These are phyloP conservation scores for Rhinella marina DNA, from an alignment of 2,797 vertebrate genomes.

Conservation along the genomic window DNA sequence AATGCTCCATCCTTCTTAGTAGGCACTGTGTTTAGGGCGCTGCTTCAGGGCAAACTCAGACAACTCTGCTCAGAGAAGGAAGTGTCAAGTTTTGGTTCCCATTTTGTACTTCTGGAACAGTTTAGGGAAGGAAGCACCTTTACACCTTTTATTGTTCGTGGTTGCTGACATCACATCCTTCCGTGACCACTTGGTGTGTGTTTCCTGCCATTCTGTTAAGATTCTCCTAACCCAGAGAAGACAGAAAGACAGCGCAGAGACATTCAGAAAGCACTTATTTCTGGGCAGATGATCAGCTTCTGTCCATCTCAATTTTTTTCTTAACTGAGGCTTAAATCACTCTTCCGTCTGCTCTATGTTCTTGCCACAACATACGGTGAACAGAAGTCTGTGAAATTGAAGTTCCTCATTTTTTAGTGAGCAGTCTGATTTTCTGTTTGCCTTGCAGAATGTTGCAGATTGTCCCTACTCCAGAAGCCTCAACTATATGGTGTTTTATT, in stretches of 20 bases:
- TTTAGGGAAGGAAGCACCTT: conserved; percentile 94
- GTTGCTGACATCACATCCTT: conserved; percentile 92
- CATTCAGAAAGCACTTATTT: conserved; percentile 53
- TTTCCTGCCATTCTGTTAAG: conserved; percentile 91
- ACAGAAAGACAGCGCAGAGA: conserved; percentile 56
- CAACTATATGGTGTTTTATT: conserved; percentile 1
- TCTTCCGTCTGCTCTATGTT: conserved; percentile 70
- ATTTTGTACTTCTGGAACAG: conserved; percentile 87
- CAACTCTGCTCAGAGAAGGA: conserved; percentile 81
- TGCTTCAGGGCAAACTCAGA: conserved; percentile 74
- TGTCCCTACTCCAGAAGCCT: conserved; percentile 57
- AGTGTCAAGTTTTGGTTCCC: conserved; percentile 89
- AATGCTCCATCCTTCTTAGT: conserved; percentile 19
- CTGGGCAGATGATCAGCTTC: conserved; percentile 63
- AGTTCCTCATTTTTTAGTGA: conserved; percentile 81
- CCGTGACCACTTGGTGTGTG: conserved; percentile 80
- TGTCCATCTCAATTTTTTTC: conserved; percentile 66
- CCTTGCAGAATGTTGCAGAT: conserved; percentile 67
- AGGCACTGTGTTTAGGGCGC: conserved; percentile 69
- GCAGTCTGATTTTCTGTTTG: conserved; percentile 71
- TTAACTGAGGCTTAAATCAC: conserved; percentile 68
- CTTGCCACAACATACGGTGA: conserved; percentile 73
- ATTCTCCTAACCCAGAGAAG: conserved; percentile 72
- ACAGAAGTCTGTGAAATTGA: conserved; percentile 73
- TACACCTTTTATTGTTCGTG: conserved; percentile 92